Evolutionary conservation across 2,888 invertebrate genomes (phyloP).

Genomic region (Nowickia ferox): DNA sequence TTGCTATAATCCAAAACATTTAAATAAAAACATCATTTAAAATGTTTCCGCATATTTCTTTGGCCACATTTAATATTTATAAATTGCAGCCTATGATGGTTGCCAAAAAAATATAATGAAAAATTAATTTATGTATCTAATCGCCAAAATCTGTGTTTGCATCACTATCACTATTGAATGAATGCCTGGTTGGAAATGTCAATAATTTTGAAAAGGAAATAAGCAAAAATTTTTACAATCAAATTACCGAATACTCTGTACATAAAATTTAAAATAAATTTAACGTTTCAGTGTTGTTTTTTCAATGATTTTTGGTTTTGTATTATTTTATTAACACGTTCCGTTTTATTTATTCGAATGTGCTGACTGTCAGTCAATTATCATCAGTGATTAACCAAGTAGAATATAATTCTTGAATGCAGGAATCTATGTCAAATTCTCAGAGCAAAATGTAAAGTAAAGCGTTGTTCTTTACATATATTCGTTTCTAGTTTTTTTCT

Average conservation of each 20-base stretch:
- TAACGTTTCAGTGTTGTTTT: too few relatives aligned
- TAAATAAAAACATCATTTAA: too few relatives aligned
- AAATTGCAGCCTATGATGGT: too few relatives aligned
- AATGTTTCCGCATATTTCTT: too few relatives aligned
- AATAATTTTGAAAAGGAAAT: conserved; percentile 26
- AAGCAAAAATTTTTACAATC: neutral
- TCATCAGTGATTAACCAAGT: conserved; percentile 12
- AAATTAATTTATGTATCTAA: conserved; percentile 1
- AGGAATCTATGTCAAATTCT: conserved; percentile 57
- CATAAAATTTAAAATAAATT: too few relatives aligned
- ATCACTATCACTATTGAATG: neutral
- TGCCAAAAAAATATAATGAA: too few relatives aligned
- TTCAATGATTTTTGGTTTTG: too few relatives aligned
- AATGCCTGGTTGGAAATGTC: conserved; percentile 42
- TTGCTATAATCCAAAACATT: too few relatives aligned
- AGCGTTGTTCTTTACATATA: neutral
- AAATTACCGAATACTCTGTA: too few relatives aligned
- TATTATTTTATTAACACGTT: neutral
- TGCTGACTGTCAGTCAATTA: conserved; percentile 11
- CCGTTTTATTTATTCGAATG: conserved; percentile 2
- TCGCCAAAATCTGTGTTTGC: conserved; percentile 11
- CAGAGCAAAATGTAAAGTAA: conserved; percentile 29
- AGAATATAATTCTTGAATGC: conserved; percentile 3
- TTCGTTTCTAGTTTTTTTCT: neutral
- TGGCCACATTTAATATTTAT: too few relatives aligned